Evolutionary conservation across 1,140 invertebrate species (phyloP).

Genomic region (Temnothorax longispinosus): DNA sequence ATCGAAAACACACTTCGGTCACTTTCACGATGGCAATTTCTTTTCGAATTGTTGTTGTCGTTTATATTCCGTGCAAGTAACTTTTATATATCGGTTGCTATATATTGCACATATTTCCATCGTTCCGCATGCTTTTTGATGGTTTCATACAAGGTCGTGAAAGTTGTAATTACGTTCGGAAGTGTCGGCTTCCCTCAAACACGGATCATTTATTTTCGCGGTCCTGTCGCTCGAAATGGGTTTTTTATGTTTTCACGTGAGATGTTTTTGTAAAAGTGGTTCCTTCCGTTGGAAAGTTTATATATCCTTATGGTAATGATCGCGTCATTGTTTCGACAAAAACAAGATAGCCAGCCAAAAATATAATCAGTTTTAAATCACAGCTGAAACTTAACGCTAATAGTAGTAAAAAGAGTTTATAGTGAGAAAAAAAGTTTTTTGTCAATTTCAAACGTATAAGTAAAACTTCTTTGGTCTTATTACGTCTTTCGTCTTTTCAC

Average conservation of each 20-base stretch:
- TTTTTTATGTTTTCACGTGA: conserved; percentile 23
- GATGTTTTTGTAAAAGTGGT: not conserved
- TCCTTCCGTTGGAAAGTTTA: conserved; percentile 49
- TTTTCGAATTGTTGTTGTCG: conserved; percentile 19
- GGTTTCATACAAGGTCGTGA: conserved; percentile 24
- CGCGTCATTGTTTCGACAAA: not conserved
- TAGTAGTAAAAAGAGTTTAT: not conserved
- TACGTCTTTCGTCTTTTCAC: not conserved
- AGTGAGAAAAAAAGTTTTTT: not conserved
- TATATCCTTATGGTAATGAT: not conserved
- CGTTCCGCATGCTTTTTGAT: not conserved
- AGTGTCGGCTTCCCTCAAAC: conserved; percentile 10
- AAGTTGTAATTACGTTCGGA: conserved; percentile 44
- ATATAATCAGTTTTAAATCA: not conserved
- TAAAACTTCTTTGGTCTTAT: not conserved
- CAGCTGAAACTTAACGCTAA: not conserved
- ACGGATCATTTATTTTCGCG: conserved; percentile 26
- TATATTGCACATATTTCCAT: not conserved
- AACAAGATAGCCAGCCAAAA: not conserved
- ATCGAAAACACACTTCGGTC: not conserved
- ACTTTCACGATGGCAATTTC: conserved; percentile 10
- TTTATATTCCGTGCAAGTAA: conserved; percentile 18
- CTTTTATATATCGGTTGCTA: not conserved
- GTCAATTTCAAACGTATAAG: not conserved
- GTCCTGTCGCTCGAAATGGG: not conserved